A percentile compares a stretch with the other conserved stretches of the same genome.
Conservation (phyloP, 2,797 vertebrate species). For the Rhynchotus rufescens region DNA sequence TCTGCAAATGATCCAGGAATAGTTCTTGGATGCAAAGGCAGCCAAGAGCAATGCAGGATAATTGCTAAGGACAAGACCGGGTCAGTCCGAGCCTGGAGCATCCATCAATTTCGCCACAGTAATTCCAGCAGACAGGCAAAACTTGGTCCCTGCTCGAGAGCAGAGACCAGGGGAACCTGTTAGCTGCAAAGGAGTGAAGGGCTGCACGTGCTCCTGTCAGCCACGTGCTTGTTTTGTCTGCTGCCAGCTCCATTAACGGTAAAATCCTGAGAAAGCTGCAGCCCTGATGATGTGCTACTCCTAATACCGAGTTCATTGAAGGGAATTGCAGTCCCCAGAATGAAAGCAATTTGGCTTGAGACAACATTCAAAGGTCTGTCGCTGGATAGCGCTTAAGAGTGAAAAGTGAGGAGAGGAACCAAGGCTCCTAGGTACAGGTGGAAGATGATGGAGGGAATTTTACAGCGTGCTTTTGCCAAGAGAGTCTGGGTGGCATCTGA, state of each 20-base stretch:
- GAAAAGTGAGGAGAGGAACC: neutral
- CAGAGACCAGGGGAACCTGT: neutral
- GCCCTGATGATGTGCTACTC: accelerated
- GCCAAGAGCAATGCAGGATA: neutral
- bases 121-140: neutral
- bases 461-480: neutral
- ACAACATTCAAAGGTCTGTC: neutral
- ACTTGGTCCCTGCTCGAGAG: neutral
- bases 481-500: conserved; percentile 41
- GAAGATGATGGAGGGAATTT: neutral
- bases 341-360: neutral
- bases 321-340: accelerated
- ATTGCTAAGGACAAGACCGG: neutral
- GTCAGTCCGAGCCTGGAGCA: conserved; percentile 2
- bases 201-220: neutral
- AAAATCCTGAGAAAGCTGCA: neutral
- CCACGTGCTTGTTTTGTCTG: neutral
- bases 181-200: neutral
- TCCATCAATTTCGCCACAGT: neutral
- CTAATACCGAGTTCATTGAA: neutral
- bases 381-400: neutral
- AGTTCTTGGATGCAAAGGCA: neutral
- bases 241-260: neutral
- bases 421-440: neutral
- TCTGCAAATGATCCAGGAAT: neutral